Evolutionary conservation across 2,888 invertebrate species (phyloP).

Genomic region (Hedya salicella): DNA sequence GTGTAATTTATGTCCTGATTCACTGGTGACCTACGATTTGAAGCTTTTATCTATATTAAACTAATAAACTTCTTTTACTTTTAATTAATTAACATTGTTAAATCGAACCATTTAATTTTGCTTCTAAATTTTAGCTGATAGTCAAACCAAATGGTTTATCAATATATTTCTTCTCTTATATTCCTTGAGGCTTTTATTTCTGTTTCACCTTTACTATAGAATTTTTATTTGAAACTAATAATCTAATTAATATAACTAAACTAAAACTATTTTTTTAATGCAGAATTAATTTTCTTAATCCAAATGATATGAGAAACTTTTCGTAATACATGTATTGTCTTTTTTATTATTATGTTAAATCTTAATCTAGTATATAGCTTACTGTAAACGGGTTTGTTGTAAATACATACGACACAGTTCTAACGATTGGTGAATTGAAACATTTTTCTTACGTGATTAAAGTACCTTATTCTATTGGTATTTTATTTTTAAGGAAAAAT

Average conservation of each 20-base stretch:
- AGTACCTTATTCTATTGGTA: conserved; percentile 15
- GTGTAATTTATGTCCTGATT: conserved; percentile 64
- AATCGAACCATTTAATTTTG: conserved; percentile 2
- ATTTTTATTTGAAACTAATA: conserved; percentile 13
- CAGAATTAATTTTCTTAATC: conserved; percentile 49
- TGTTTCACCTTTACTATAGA: not conserved
- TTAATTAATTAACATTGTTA: conserved; percentile 25
- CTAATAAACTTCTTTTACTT: conserved; percentile 19
- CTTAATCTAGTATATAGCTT: conserved; percentile 68
- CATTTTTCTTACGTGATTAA: conserved; percentile 7
- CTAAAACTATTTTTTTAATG: conserved; percentile 24
- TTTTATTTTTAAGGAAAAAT: conserved; percentile 21
- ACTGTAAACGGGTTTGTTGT: conserved; percentile 54
- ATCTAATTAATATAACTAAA: conserved; percentile 30
- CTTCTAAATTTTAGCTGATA: not conserved
- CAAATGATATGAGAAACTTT: conserved; percentile 72
- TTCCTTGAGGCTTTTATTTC: not conserved
- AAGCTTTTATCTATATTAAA: conserved; percentile 39
- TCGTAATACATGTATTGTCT: conserved; percentile 81
- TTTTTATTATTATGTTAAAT: conserved; percentile 67
- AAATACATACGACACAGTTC: conserved; percentile 33
- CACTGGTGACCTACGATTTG: conserved; percentile 45
- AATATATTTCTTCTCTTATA: not conserved
- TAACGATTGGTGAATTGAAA: conserved; percentile 8
- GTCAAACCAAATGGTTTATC: not conserved